Conservation (phyloP, 2,113 vertebrate genomes). For the Argyrosomus japonicus region DNA sequence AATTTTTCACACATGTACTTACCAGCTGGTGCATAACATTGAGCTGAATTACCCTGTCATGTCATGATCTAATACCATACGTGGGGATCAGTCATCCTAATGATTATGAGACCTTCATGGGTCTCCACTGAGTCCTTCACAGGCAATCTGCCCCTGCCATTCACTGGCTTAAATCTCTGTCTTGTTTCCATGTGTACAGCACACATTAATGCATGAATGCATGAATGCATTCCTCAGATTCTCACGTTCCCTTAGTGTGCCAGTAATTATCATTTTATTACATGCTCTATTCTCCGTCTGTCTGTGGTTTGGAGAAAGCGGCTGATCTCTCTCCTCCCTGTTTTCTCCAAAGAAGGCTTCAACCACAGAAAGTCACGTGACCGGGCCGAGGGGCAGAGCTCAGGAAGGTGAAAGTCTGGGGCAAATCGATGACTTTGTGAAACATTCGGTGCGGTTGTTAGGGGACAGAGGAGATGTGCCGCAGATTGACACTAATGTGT, state of each 20-base stretch:
- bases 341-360: constrained; percentile 18
- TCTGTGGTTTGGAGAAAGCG: constrained; percentile 28
- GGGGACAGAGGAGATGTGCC: constrained; percentile 14
- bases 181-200: constrained; percentile 32
- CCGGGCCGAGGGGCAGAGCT: constrained; percentile 7
- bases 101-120: constrained; percentile 71
- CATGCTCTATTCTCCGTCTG: constrained; percentile 2
- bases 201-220: background rate
- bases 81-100: constrained; percentile 69
- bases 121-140: constrained; percentile 66
- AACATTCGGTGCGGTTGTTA: background rate
- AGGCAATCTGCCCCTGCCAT: constrained; percentile 37
- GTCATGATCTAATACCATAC: constrained; percentile 57
- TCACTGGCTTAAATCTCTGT: constrained; percentile 43
- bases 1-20: constrained; percentile 45
- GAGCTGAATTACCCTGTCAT: constrained; percentile 55
- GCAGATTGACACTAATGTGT: constrained; percentile 43
- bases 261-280: constrained; percentile 11
- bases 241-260: constrained; percentile 17
- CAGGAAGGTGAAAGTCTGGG: constrained; percentile 22
- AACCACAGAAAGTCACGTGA: constrained; percentile 51
- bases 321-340: background rate
- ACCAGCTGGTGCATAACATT: constrained; percentile 39
- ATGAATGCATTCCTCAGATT: background rate
- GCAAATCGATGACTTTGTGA: constrained; percentile 41